Evolutionary conservation across 2,113 vertebrate genomes (phyloP).

Genomic region (Prunella fulvescens): DNA sequence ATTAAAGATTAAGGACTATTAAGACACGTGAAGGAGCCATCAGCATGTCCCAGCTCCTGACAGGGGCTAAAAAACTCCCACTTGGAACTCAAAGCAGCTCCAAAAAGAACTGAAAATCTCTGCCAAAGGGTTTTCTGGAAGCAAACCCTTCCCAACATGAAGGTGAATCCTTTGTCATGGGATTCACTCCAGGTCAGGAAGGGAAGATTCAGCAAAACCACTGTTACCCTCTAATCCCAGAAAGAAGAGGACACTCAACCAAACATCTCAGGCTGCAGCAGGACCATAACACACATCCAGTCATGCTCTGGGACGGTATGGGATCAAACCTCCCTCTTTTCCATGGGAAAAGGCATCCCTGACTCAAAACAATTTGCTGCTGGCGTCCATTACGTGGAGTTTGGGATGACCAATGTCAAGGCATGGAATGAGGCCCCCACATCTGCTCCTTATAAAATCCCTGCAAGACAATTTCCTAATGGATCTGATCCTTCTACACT

Average conservation of each 20-base stretch:
- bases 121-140: not conserved
- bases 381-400: not conserved
- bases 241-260: rapidly evolving
- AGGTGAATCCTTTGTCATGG: rapidly evolving
- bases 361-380: not conserved
- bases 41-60: not conserved
- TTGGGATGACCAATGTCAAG: not conserved
- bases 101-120: not conserved
- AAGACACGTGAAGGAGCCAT: not conserved
- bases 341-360: not conserved
- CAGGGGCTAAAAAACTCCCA: not conserved
- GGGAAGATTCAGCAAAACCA: not conserved
- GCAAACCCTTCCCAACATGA: not conserved
- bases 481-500: rapidly evolving
- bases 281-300: not conserved
- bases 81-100: not conserved
- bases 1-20: not conserved
- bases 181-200: not conserved
- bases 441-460: not conserved
- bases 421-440: not conserved
- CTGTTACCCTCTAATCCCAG: rapidly evolving
- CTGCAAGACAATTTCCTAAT: not conserved
- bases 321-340: not conserved
- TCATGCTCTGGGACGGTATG: rapidly evolving
- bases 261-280: not conserved